Percentiles rank a stretch among this genome's conserved stretches.
These are phyloP conservation scores for Physeter macrocephalus DNA, from an alignment of 2,113 vertebrate species.

Conservation along the genomic window DNA sequence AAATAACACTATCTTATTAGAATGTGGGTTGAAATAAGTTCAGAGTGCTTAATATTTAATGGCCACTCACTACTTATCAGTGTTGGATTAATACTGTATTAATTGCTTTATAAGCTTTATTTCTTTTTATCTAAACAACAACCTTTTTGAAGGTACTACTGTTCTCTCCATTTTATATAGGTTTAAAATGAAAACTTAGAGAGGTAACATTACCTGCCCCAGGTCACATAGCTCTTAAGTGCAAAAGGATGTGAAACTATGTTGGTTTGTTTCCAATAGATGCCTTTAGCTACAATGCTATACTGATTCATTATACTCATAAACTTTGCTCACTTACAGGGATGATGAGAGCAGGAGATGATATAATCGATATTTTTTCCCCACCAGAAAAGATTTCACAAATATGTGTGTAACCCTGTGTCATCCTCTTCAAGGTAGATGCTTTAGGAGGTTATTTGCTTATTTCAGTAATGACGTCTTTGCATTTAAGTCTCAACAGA, in stretches of 20 bases:
- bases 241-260: neutral
- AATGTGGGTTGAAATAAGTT: neutral
- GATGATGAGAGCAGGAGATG: neutral
- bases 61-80: neutral
- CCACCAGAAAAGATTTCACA: neutral
- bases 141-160: neutral
- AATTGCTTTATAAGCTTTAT: neutral
- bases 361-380: neutral
- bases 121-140: conserved; percentile 7
- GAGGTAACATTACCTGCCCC: neutral
- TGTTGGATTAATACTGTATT: neutral
- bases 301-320: neutral
- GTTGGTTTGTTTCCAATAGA: neutral
- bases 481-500: neutral
- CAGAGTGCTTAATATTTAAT: neutral
- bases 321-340: neutral
- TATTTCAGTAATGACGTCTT: neutral
- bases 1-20: neutral
- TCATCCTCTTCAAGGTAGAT: neutral
- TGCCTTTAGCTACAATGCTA: neutral
- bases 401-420: neutral
- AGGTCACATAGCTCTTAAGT: neutral
- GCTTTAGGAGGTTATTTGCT: neutral
- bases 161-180: neutral
- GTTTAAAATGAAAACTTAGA: neutral